Evolutionary conservation across 2,888 invertebrate species (phyloP).

Genomic region (Eustalomyia histrio): DNA sequence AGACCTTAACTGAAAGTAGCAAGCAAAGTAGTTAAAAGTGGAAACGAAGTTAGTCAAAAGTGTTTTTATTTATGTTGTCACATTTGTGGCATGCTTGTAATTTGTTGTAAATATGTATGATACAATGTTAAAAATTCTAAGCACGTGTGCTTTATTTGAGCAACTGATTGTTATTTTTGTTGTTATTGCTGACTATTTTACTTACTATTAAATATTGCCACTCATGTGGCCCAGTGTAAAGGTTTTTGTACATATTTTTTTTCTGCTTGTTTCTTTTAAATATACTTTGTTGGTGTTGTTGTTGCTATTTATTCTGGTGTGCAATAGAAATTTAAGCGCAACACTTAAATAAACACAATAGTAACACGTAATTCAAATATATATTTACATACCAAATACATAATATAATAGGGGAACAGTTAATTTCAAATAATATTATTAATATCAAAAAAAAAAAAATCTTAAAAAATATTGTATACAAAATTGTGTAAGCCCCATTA

Average conservation of each 20-base stretch:
- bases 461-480: too few species aligned
- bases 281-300: background rate
- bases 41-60: background rate
- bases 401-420: background rate
- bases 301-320: background rate
- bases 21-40: background rate
- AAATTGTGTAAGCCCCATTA: too few species aligned
- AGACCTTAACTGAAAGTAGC: background rate
- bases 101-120: conserved; percentile 53
- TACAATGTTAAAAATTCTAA: conserved; percentile 51
- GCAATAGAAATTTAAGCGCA: conserved; percentile 30
- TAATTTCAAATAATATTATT: too few species aligned
- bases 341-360: conserved; percentile 46
- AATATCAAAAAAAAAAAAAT: too few species aligned
- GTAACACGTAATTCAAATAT: conserved; percentile 55
- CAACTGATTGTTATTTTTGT: conserved; percentile 49
- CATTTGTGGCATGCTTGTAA: conserved; percentile 53
- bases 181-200: background rate
- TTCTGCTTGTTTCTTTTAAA: background rate
- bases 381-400: background rate
- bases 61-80: conserved; percentile 55
- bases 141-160: conserved; percentile 58
- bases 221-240: conserved; percentile 1
- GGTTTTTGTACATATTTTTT: background rate
- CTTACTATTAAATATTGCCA: conserved; percentile 1